phyloP scores from a whole-genome alignment of 1,140 invertebrate genomes.

The Bombus waltoni region DNA sequence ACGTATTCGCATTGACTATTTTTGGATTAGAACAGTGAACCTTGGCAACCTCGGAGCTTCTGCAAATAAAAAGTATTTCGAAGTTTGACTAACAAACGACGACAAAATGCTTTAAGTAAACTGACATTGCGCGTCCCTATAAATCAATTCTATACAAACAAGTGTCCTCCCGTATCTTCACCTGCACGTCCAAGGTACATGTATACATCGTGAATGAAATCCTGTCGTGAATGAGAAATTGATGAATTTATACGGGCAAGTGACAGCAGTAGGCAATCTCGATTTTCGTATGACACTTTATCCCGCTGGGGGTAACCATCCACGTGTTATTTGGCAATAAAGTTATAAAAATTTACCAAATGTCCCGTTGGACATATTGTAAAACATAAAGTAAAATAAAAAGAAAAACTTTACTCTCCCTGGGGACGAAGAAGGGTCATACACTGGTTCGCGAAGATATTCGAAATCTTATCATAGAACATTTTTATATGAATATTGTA shows the following conservation, averaged over 20 bases:
- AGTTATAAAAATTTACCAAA: too few species aligned
- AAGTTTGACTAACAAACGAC: not conserved
- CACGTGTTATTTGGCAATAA: too few species aligned
- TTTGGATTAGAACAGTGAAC: not conserved
- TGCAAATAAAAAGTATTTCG: not conserved
- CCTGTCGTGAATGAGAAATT: not conserved
- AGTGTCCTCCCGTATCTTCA: not conserved
- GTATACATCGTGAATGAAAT: not conserved
- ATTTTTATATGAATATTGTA: too few species aligned
- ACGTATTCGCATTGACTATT: not conserved
- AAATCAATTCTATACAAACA: not conserved
- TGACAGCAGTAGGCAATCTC: not conserved
- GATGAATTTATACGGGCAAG: not conserved
- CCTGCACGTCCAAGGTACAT: too few species aligned
- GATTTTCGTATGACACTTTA: too few species aligned
- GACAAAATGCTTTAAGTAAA: not conserved
- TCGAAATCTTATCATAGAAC: too few species aligned
- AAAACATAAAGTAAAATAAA: too few species aligned
- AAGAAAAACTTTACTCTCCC: too few species aligned
- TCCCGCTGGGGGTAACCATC: too few species aligned
- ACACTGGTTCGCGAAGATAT: too few species aligned
- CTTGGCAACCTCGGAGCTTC: not conserved
- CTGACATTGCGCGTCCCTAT: not conserved
- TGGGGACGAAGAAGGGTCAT: too few species aligned
- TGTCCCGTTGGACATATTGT: too few species aligned